Base-by-base conservation (phyloP, 2,797 vertebrate species). In the Sus cebifrons region DNA sequence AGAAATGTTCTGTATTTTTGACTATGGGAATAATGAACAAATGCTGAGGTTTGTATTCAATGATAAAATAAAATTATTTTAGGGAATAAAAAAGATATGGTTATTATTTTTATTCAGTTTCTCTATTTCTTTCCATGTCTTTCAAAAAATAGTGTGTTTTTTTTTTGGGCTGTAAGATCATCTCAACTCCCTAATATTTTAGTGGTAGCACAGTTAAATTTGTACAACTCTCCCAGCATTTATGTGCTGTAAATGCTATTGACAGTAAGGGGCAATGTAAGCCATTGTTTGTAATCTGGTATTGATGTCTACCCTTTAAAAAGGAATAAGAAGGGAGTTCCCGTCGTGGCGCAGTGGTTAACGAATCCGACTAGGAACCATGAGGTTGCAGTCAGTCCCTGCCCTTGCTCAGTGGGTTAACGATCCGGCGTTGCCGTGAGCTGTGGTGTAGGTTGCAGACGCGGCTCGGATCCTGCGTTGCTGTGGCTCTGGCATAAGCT, bases 61-160 rank as follows among this genome's bases (percentile, higher is more conserved):
- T 71, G 12, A 40, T 74, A 77, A 71, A 86, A 36, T 32, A 74
- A 95, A 90, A 27, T 21, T 92, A 40, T 36, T 81, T 71, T 54
- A 95, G 32, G 25, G 36, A 87, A 88, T 58, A 65, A 90, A 56
- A 73, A 92, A 78, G n/a, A 79, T 52, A 44, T 12, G 29, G 75
- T 84, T 82, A 56, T 81, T 2, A 73, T 62, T 65, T 86, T 79
- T 67, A 67, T 86, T 89, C 12, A 11, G 25, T 25, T 64, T 89
- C 21, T 79, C 32, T 81, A 65, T 88, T 83, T 88, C 29, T 96
- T 94, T 82, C 29, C 32, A 83, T 40, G n/a, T 32, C 73, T 88
- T 70, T 52, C 71, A 84, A 58, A 91, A 83, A 36, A 67, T 32
- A 70, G 16, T 32, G 16, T 3, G 8, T 44, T 27, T 23, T 14